Evolutionary conservation across 2,888 invertebrate genomes (phyloP).

Genomic region (Hirtodrosophila confusa): DNA sequence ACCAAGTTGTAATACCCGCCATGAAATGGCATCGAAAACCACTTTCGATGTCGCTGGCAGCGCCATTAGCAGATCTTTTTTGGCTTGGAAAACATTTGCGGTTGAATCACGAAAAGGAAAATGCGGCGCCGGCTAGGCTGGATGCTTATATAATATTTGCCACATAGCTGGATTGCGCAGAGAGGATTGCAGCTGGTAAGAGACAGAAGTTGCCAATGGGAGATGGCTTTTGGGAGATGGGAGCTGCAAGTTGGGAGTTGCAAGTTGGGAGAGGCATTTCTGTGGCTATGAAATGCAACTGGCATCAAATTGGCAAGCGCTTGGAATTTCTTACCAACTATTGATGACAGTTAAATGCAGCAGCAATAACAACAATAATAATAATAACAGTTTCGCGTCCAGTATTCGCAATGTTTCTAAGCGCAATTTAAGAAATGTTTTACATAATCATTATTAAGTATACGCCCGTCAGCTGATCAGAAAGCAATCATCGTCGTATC

Average conservation of each 20-base stretch:
- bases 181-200: constrained; percentile 40
- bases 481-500: constrained; percentile 35
- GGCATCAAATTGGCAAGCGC: constrained; percentile 54
- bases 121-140: constrained; percentile 52
- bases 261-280: constrained; percentile 21
- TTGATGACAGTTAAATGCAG: constrained; percentile 66
- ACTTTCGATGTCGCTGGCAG: constrained; percentile 70
- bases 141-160: constrained; percentile 63
- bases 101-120: constrained; percentile 63
- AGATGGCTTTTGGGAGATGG: background rate
- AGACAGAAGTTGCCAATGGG: constrained; percentile 1
- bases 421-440: constrained; percentile 26
- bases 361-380: background rate
- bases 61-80: constrained; percentile 68
- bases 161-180: constrained; percentile 2
- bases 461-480: constrained; percentile 27
- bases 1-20: constrained; percentile 22
- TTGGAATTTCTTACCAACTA: constrained; percentile 72
- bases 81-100: constrained; percentile 40
- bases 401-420: constrained; percentile 27
- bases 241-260: constrained; percentile 4
- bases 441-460: constrained; percentile 47
- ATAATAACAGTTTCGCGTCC: background rate
- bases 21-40: constrained; percentile 52
- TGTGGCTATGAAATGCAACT: constrained; percentile 37